Evolutionary conservation across 2,113 vertebrate genomes (phyloP).

Genomic region (Pomatorhinus ruficollis): DNA sequence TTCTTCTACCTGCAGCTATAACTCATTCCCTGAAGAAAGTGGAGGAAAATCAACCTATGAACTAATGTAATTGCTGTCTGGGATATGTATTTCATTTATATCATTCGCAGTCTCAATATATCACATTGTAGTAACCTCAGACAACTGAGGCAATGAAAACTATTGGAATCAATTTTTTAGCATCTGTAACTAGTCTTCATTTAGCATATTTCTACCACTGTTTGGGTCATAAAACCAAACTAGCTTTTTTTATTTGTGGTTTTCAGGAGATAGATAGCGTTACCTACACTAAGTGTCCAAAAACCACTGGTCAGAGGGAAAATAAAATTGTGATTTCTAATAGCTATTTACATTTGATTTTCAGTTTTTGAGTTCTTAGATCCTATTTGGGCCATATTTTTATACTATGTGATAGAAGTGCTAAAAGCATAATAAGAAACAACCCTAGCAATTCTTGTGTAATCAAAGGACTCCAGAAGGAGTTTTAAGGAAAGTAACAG

Average conservation of each 20-base stretch:
- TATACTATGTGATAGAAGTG: neutral
- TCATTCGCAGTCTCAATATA: neutral
- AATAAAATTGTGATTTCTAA: neutral
- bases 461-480: neutral
- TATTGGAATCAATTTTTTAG: neutral
- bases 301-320: neutral
- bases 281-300: neutral
- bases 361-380: neutral
- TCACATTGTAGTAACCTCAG: neutral
- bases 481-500: neutral
- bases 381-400: neutral
- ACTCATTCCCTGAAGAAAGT: neutral
- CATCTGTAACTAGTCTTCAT: neutral
- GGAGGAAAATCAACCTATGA: neutral
- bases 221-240: neutral
- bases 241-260: neutral
- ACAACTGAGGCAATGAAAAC: neutral
- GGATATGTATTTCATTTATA: slow-evolving; percentile 3
- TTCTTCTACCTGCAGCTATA: neutral
- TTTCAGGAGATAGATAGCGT: neutral
- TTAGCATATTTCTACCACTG: neutral
- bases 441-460: neutral
- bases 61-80: neutral
- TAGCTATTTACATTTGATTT: neutral
- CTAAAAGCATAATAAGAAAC: neutral